These are phyloP conservation scores for Valencia hispanica DNA, from an alignment of 2,797 vertebrate genomes.

Conservation along the genomic window DNA sequence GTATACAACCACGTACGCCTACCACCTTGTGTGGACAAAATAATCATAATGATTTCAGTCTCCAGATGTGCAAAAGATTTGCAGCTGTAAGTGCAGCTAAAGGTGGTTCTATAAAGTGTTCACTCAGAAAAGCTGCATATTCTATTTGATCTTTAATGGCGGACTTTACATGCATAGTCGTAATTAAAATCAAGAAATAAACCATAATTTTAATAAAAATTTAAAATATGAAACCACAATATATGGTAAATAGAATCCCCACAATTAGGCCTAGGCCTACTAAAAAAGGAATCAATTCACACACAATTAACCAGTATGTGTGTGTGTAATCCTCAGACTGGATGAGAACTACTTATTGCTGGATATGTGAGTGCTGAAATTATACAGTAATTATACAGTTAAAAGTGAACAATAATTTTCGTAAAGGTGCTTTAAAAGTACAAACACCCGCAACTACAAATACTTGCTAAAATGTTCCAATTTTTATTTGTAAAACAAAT, in stretches of 20 bases:
- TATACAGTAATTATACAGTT: too few relatives aligned
- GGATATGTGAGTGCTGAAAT: too few relatives aligned
- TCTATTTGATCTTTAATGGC: not conserved
- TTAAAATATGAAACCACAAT: not conserved
- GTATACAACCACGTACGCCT: too few relatives aligned
- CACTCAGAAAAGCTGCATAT: not conserved
- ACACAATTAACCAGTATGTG: too few relatives aligned
- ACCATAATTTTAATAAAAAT: not conserved
- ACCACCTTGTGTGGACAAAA: too few relatives aligned
- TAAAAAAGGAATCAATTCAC: not conserved
- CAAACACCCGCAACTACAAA: too few relatives aligned
- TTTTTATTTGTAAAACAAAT: too few relatives aligned
- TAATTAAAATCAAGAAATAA: not conserved
- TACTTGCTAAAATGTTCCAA: too few relatives aligned
- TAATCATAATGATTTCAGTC: too few relatives aligned
- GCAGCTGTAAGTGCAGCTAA: not conserved
- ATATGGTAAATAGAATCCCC: not conserved
- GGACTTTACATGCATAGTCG: not conserved
- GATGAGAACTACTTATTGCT: not conserved
- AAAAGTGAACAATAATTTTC: too few relatives aligned
- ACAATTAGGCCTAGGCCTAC: too few relatives aligned
- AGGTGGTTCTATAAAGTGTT: not conserved
- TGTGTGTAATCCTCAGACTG: not conserved
- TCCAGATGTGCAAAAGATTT: not conserved
- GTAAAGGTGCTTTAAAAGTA: too few relatives aligned